A percentile compares a stretch with the other conserved stretches of the same genome.
These are phyloP conservation scores for Phoxinus phoxinus DNA, from an alignment of 2,113 vertebrate genomes.

Conservation along the genomic window DNA sequence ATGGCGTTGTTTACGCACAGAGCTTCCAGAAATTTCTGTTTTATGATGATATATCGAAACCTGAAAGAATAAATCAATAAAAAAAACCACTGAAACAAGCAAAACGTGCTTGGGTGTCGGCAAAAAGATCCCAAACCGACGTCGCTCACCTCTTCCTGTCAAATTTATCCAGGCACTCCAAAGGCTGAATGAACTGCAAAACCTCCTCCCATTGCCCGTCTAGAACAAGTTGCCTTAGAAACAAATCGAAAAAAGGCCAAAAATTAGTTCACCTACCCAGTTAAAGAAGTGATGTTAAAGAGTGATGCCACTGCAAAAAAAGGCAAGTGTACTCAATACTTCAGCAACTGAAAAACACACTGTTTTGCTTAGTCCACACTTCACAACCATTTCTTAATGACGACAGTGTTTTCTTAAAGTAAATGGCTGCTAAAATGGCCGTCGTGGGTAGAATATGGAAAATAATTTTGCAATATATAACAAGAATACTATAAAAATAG, in stretches of 20 bases:
- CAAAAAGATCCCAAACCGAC: slow-evolving; percentile 2
- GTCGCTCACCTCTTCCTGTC: slow-evolving; percentile 89
- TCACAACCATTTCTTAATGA: background rate
- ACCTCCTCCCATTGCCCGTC: slow-evolving; percentile 99
- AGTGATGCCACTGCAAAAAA: background rate
- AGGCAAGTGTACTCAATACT: background rate
- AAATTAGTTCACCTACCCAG: background rate
- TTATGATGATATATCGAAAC: slow-evolving; percentile 94
- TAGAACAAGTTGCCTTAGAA: slow-evolving; percentile 88
- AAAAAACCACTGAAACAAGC: background rate
- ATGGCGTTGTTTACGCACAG: slow-evolving; percentile 98
- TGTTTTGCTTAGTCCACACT: background rate
- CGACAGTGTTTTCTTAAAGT: background rate
- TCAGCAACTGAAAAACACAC: background rate
- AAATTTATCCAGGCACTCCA: slow-evolving; percentile 97
- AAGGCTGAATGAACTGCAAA: slow-evolving; percentile 97
- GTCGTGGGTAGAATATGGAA: background rate
- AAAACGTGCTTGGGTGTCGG: background rate
- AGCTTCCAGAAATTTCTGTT: slow-evolving; percentile 97
- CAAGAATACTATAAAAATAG: too few species aligned
- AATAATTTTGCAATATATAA: background rate
- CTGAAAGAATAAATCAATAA: slow-evolving; percentile 68
- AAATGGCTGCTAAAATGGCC: background rate
- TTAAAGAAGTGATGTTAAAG: background rate
- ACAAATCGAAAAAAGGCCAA: background rate